Evolutionary conservation across 1,140 invertebrate genomes (phyloP), one percentile per base, ranked within the genome.

Genomic region (Liolophura sinensis): DNA sequence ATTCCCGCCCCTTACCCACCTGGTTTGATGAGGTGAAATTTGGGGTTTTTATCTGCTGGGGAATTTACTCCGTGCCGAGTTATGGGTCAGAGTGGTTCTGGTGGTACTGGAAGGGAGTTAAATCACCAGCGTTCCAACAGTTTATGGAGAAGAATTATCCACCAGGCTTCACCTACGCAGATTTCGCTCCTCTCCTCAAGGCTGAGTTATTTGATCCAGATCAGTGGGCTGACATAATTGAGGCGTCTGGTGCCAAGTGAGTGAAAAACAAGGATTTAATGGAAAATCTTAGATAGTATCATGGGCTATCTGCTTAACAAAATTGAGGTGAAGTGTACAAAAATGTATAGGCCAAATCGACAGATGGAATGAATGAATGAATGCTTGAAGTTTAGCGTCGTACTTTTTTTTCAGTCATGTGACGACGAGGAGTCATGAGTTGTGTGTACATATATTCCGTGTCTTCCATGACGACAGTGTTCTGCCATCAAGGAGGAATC

Each of bases 11-110:
- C 0, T 58, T 81, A 40, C 81, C 81, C 1, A 9, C 5, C 14
- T 82, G 80, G 80, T 82, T 69, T 62, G 80, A 82, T 52, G 68
- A 80, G 4, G 71, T 71, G n/a, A 82, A 82, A 68, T 52, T 82
- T 46, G 80, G 80, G 16, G 81, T 82, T 48, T 82, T 82, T 64
- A 60, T 82, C 11, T 79, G 82, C 61, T 82, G 78, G 78, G 78
- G 78, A 27, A 71, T 80, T 1, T 80, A 78, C 63, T 78, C 78
- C 14, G 78, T 80, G 9, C 78, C 78, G 4, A 55, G 49, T 15
- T 80, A 73, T 62, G 69, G 64, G 16, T 66, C 18, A 16, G 71
- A 73, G 51, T 75, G 73, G 74, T 75, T 82, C 57, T 83, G 79
- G 79, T 16, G 56, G 5, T n/a, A 64, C 11, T 82, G 80, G 80